A percentile compares a stretch with the other conserved stretches of the same genome.
Conservation (phyloP, 2,797 vertebrate genomes). For the Arremon aurantiirostris region DNA sequence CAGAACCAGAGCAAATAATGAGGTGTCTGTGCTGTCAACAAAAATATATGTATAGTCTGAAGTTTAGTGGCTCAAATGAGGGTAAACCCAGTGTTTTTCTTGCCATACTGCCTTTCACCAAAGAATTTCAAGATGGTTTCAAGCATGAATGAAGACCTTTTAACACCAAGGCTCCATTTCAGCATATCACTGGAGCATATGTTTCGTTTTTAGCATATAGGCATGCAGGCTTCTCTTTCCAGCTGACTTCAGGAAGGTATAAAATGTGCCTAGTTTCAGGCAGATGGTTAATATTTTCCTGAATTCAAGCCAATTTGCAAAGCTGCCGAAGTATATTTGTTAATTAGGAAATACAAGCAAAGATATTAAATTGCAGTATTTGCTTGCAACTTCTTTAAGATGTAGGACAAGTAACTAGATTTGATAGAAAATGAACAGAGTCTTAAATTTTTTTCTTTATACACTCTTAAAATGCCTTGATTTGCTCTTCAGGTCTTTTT, state of each 20-base stretch:
- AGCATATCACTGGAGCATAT: neutral
- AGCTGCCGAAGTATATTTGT: neutral
- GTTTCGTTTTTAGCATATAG: neutral
- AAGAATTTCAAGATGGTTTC: conserved; percentile 13
- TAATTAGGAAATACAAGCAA: neutral
- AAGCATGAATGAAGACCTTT: neutral
- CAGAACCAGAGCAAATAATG: too few relatives aligned
- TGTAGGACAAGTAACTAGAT: neutral
- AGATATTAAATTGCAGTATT: neutral
- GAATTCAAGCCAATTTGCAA: neutral
- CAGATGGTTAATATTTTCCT: conserved; percentile 16
- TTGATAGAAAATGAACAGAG: neutral
- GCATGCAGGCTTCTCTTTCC: neutral
- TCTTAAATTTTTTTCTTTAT: neutral
- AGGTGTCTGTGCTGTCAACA: neutral
- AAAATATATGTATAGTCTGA: neutral
- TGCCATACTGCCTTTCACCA: neutral
- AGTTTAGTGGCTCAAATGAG: neutral
- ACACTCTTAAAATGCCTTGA: neutral
- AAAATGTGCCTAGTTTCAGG: neutral
- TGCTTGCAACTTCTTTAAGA: neutral
- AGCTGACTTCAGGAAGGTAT: neutral
- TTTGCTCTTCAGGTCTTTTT: neutral
- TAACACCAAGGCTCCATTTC: neutral
- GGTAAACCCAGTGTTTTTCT: neutral